phyloP scores from a whole-genome alignment of 2,888 invertebrate species.

The Stenchaetothrips biformis region DNA sequence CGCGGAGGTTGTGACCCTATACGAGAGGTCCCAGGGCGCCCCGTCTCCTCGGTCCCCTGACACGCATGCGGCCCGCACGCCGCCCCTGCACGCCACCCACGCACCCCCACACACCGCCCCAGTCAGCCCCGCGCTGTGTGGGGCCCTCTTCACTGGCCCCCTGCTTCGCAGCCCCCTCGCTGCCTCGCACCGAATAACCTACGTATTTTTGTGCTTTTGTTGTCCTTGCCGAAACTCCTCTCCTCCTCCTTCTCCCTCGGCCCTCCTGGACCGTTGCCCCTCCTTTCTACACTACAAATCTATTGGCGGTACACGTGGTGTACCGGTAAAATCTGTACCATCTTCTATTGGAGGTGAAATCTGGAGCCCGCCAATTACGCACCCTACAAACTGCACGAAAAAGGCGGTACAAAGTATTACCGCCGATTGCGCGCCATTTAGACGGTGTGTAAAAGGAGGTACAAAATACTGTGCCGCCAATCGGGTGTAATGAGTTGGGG shows the following conservation, averaged over 20 bases:
- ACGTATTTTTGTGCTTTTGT: slow-evolving; percentile 17
- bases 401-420: too few relatives aligned
- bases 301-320: too few relatives aligned
- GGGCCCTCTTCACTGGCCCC: background rate
- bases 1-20: background rate
- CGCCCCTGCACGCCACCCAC: background rate
- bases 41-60: background rate
- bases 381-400: background rate
- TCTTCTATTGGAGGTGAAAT: too few relatives aligned
- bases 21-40: background rate
- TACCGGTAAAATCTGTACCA: too few relatives aligned
- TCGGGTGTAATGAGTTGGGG: too few relatives aligned
- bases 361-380: too few relatives aligned
- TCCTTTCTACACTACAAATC: background rate
- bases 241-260: background rate
- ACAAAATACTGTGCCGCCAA: too few relatives aligned
- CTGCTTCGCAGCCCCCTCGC: background rate
- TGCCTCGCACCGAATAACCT: background rate
- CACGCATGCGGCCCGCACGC: background rate
- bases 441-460: too few relatives aligned
- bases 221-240: background rate
- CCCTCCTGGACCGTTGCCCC: background rate
- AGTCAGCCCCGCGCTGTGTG: background rate
- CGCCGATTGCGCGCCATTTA: too few relatives aligned
- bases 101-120: background rate